phyloP scores from a whole-genome alignment of 2,888 invertebrate genomes.

The Pachydiplax longipennis region DNA sequence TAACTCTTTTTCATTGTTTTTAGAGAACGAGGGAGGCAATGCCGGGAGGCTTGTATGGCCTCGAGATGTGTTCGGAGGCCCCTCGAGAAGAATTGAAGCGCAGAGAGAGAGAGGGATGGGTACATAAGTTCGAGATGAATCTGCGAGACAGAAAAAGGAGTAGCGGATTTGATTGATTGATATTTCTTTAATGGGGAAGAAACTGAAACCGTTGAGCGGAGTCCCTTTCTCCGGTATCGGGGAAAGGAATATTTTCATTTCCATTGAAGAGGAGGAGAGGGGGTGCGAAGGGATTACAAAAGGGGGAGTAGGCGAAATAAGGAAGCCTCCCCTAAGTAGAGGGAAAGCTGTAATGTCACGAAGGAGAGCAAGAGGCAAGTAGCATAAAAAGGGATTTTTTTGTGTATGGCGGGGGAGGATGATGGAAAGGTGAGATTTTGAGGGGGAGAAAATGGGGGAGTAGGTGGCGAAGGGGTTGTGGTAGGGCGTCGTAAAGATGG shows the following conservation, averaged over 20 bases:
- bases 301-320: not conserved
- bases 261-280: not conserved
- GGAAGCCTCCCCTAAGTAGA: not conserved
- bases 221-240: not conserved
- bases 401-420: not conserved
- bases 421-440: not conserved
- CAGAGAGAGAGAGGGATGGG: not conserved
- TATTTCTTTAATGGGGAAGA: slow-evolving; percentile 31
- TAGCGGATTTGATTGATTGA: slow-evolving; percentile 31
- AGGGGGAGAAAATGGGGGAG: not conserved
- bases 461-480: not conserved
- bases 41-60: not conserved
- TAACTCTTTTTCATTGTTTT: not conserved
- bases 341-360: not conserved
- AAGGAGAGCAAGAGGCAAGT: not conserved
- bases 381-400: too few species aligned
- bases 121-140: slow-evolving; percentile 26
- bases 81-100: not conserved
- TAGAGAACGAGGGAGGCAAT: not conserved
- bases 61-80: not conserved
- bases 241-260: slow-evolving; percentile 36
- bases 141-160: slow-evolving; percentile 14
- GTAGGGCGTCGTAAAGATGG: slow-evolving; percentile 34
- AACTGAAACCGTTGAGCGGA: not conserved
- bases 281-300: not conserved